Evolutionary conservation across 2,797 vertebrate genomes (phyloP).

Genomic region (Epinephelus awoara): DNA sequence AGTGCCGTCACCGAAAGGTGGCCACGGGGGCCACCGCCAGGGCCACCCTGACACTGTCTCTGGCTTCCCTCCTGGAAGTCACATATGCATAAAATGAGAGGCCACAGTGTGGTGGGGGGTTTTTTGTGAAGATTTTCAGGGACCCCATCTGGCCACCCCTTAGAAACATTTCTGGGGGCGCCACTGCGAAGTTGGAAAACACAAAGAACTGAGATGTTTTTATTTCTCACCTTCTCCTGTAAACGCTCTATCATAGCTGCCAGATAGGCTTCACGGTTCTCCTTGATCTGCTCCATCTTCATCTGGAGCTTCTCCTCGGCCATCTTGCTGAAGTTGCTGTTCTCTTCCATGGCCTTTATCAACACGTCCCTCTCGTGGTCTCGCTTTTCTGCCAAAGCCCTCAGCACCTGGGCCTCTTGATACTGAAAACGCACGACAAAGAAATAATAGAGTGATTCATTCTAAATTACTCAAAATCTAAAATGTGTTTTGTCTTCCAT

Average conservation of each 20-base stretch:
- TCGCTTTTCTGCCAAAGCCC: constrained; percentile 93
- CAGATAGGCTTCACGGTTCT: constrained; percentile 94
- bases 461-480: background rate
- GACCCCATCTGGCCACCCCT: no score
- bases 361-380: constrained; percentile 96
- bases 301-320: constrained; percentile 96
- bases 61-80: no score
- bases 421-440: constrained; percentile 80
- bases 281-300: constrained; percentile 98
- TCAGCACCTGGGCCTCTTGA: constrained; percentile 95
- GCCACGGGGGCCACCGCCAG: no score
- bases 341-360: constrained; percentile 97
- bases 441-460: background rate
- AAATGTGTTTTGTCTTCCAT: background rate
- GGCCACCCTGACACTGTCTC: no score
- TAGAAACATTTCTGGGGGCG: no score
- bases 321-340: constrained; percentile 98
- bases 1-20: no score
- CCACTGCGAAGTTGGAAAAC: background rate
- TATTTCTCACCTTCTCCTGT: constrained; percentile 89
- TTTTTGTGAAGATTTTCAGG: no score
- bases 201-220: background rate
- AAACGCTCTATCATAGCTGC: constrained; percentile 94
- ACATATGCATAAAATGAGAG: no score
- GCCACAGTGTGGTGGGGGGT: no score